Base-by-base conservation (phyloP, 2,797 vertebrate genomes). In the Luscinia luscinia region DNA sequence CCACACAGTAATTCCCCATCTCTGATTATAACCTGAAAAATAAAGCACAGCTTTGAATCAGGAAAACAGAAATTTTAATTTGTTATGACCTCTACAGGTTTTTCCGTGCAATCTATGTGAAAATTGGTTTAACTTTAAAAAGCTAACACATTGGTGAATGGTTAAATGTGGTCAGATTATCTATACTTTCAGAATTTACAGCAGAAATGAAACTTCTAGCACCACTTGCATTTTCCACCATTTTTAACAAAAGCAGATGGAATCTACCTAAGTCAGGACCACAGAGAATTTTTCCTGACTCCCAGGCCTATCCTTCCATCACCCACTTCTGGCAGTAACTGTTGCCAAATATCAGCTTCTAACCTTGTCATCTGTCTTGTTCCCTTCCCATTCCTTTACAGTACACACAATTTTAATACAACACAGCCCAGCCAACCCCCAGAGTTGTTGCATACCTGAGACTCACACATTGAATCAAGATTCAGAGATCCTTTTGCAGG, bases 391-490 rank as follows among this genome's bases (percentile, higher is more conserved):
- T 46, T 73, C 52, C 30, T 49, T 43, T 45, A 21, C 15, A 48
- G 9, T 4, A 36, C 3, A 40, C 12, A 22, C 8, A 5, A 10
- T 40, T 81, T 62, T 34, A 62, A 45, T 30, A n/a, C 16, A 36
- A 24, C 4, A 45, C 17, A 78, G 26, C 87, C 54, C 45, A 70
- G 15, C 14, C 30, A 69, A 32, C 0, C 49, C 74, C 30, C 75
- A 55, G n/a, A n/a, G 23, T 1, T 67, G 61, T 9, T 73, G 41
- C 89, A 18, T 97, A 99, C 99, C 99, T 99, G 98, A 36, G 99
- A 99, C 96, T 99, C 99, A 73, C 99, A 99, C 99, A 99, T 99
- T 7, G 95, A 98, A 16, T 99, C 98, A 1, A 99, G 98, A 26
- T 78, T 83, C 0, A 98, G 97, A 45, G 93, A 68, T 1, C 70